Conservation (phyloP, 1,140 invertebrate genomes). For the Drosophila orosa region DNA sequence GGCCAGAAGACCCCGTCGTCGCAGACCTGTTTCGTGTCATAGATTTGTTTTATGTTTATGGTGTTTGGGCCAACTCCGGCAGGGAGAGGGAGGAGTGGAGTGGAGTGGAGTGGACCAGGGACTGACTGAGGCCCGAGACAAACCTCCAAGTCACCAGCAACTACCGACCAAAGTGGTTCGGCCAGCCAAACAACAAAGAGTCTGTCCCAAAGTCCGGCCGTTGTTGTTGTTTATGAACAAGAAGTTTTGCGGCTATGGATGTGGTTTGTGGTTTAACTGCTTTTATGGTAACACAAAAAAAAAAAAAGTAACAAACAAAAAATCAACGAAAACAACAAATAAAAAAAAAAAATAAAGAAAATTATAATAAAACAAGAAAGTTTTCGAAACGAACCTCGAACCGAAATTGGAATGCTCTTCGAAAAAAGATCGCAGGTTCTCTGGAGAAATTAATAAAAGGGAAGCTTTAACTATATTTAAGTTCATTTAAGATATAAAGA, state of each 20-base stretch:
- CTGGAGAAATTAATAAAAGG: neutral
- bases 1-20: slow-evolving; percentile 34
- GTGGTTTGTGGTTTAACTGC: slow-evolving; percentile 82
- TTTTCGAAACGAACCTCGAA: neutral
- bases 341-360: slow-evolving; percentile 36
- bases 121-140: slow-evolving; percentile 7
- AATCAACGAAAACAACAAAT: slow-evolving; percentile 43
- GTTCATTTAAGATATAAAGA: neutral
- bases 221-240: slow-evolving; percentile 65
- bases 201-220: slow-evolving; percentile 66
- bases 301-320: slow-evolving; percentile 16
- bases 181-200: slow-evolving; percentile 80
- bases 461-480: neutral
- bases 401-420: slow-evolving; percentile 40
- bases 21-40: slow-evolving; percentile 79
- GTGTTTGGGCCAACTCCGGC: slow-evolving; percentile 66
- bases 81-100: neutral
- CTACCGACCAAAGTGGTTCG: slow-evolving; percentile 63
- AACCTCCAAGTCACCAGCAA: slow-evolving; percentile 37
- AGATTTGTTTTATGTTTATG: slow-evolving; percentile 81
- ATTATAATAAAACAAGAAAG: slow-evolving; percentile 63
- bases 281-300: slow-evolving; percentile 76
- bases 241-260: slow-evolving; percentile 81
- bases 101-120: neutral
- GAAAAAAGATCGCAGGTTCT: neutral